These are phyloP conservation scores for Dendrocincla fuliginosa DNA, from an alignment of 2,797 vertebrate genomes.

Conservation along the genomic window DNA sequence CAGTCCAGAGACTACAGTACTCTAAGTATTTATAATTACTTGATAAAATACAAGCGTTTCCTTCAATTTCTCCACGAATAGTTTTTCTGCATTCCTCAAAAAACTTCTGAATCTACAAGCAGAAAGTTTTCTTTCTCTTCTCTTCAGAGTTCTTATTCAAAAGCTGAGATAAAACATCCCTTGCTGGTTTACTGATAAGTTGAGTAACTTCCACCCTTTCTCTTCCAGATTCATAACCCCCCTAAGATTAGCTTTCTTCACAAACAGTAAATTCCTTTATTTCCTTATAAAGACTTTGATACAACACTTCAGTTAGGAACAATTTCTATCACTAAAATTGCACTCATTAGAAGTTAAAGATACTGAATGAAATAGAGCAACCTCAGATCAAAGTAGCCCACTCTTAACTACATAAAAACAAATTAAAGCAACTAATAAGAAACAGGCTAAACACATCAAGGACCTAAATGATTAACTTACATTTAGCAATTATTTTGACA, in stretches of 20 bases:
- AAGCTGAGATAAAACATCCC: background rate
- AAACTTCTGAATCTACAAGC: background rate
- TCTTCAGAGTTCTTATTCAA: conserved; percentile 6
- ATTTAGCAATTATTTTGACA: conserved; percentile 49
- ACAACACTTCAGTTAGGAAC: background rate
- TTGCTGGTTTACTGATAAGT: conserved; percentile 20
- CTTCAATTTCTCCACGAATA: background rate
- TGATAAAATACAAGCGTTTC: conserved; percentile 52
- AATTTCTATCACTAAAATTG: conserved; percentile 5
- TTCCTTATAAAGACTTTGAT: conserved; percentile 33
- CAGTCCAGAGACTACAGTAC: background rate
- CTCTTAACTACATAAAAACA: conserved; percentile 43
- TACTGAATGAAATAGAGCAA: conserved; percentile 22
- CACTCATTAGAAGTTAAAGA: conserved; percentile 35
- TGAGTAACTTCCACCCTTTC: background rate
- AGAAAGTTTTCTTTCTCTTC: conserved; percentile 34
- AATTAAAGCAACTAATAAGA: conserved; percentile 40
- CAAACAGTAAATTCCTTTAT: conserved; percentile 8
- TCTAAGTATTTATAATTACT: conserved; percentile 13
- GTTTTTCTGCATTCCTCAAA: background rate
- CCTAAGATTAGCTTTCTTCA: background rate
- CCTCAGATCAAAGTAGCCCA: conserved; percentile 33
- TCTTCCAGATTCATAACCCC: conserved; percentile 4
- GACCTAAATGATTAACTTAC: conserved; percentile 3
- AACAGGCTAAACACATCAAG: conserved; percentile 36